Evolutionary conservation across 2,888 invertebrate genomes (phyloP), one percentile per base, ranked within the genome.

Genomic region (Imbricaverruca yamaguchii): DNA sequence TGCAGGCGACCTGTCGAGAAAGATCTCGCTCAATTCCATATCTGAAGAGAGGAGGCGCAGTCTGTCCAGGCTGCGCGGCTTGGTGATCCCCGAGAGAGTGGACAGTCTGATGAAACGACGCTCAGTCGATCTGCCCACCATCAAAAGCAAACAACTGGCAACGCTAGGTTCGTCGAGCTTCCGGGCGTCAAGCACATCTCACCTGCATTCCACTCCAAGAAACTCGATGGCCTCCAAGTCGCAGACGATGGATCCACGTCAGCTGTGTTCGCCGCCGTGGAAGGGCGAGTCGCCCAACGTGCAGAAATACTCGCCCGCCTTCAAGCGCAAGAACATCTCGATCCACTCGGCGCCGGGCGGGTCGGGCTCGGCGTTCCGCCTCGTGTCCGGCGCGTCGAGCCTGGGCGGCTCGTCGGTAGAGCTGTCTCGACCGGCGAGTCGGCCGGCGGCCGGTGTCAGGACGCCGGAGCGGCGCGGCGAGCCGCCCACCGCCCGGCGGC

Each of bases 11-110:
- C 21, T 79, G 84, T 82, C 84, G 13, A 90, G 91, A 83, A 91
- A 91, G 86, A 91, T 91, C 1, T 92, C 92, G 83, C 89, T 94
- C 85, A 92, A 92, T 85, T 91, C 92, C 84, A 88, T 95, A 84
- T 91, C 93, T 84, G 95, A 95, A 87, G 94, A 94, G 86, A 90
- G 95, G 81, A 91, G 92, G 84, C 92, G 92, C 86, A 93, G 93
- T 39, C 91, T 94, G 88, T 93, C 94, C 6, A 95, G 95, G 87
- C 88, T 96, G 82, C 91, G 94, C 85, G 95, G 95, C n/a, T 88
- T 96, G 85, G 93, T 94, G 61, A 96, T 96, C 86, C 95, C 95
- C 9, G 95, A 95, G 85, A 90, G 90, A 83, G 87, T 89, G 55
- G 89, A 90, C 84, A 87, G 88, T 7, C 83, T 87, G 82, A 85